Conservation (phyloP, 2,797 vertebrate species). For the Gymnothorax reevesii region DNA sequence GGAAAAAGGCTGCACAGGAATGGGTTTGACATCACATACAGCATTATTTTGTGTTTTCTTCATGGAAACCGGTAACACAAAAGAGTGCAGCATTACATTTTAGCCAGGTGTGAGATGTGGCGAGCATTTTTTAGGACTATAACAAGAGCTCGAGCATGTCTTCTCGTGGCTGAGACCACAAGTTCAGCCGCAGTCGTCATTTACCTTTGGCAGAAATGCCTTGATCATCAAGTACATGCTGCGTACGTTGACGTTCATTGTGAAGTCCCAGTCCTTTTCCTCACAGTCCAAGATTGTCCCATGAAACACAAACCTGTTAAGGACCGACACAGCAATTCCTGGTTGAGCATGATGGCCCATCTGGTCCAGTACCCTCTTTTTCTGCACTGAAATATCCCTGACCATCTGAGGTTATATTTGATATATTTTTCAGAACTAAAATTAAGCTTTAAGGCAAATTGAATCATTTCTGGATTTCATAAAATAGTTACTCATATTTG, state of each 20-base stretch:
- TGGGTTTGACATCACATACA: neutral
- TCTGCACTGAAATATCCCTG: neutral
- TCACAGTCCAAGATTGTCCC: conserved; percentile 89
- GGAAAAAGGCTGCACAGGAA: neutral
- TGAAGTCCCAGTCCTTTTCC: conserved; percentile 92
- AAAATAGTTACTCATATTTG: neutral
- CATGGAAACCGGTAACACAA: neutral
- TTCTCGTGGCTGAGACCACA: neutral
- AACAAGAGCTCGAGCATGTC: no score
- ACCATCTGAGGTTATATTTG: neutral
- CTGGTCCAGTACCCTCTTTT: neutral
- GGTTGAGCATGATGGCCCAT: neutral
- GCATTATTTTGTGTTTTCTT: neutral
- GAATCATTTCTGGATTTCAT: conserved; percentile 34
- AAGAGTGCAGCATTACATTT: neutral
- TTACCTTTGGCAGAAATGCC: conserved; percentile 89
- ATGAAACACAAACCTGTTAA: conserved; percentile 87
- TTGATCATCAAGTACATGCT: conserved; percentile 97
- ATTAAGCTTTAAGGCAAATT: conserved; percentile 34
- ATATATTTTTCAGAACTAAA: conserved; percentile 37
- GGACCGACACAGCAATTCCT: conserved; percentile 11
- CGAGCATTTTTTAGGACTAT: neutral
- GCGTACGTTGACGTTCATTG: conserved; percentile 88
- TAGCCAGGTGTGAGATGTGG: neutral
- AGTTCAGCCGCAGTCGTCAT: conserved; percentile 31